phyloP scores from a whole-genome alignment of 2,113 vertebrate genomes.

The Vimba vimba region DNA sequence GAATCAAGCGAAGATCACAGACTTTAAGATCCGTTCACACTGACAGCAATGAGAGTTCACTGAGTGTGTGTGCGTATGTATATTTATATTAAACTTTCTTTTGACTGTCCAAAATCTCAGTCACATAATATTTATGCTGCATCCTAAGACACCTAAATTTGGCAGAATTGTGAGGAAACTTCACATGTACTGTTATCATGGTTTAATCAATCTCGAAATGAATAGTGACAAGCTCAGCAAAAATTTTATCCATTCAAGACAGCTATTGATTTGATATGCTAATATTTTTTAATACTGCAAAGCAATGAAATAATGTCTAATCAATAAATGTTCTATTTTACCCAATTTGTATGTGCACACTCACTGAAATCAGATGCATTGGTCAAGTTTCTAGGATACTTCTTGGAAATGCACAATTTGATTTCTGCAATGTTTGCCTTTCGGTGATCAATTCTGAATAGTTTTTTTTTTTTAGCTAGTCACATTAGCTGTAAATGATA shows the following conservation, averaged over 20 bases:
- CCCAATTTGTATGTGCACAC: not conserved
- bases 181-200: not conserved
- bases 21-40: not conserved
- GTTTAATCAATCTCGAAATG: too few species aligned
- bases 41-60: not conserved
- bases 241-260: not conserved
- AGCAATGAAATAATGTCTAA: not conserved
- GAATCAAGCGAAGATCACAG: not conserved
- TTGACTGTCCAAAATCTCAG: not conserved
- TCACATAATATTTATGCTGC: not conserved
- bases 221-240: not conserved
- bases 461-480: not conserved
- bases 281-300: not conserved
- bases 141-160: not conserved
- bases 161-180: not conserved
- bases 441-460: not conserved
- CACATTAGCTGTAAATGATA: not conserved
- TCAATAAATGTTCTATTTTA: not conserved
- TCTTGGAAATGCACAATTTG: not conserved
- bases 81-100: not conserved
- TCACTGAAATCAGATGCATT: not conserved
- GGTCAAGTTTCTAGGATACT: not conserved
- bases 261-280: not conserved
- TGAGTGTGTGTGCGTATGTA: not conserved
- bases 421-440: not conserved